Percentiles rank a stretch among this genome's conserved stretches.
Evolutionary conservation across 2,888 invertebrate species (phyloP).

Genomic region (Lymantria dispar): DNA sequence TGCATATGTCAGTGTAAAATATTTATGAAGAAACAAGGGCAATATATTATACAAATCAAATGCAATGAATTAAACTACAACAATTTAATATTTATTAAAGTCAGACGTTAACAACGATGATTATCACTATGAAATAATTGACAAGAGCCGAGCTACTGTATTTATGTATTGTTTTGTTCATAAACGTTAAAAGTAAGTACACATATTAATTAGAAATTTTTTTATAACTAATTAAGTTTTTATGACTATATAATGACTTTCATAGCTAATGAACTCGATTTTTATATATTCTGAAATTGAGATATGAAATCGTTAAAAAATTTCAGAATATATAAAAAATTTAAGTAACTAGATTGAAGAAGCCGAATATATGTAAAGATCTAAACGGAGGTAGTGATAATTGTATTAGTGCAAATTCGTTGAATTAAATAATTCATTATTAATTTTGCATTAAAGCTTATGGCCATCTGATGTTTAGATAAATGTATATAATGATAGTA

Average conservation of each 20-base stretch:
- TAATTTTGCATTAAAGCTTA: conserved; percentile 32
- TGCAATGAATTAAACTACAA: conserved; percentile 73
- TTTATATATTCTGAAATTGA: no score
- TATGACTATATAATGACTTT: conserved; percentile 36
- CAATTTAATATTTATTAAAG: conserved; percentile 64
- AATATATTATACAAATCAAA: conserved; percentile 76
- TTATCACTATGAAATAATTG: conserved; percentile 66
- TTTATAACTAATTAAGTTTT: conserved; percentile 23
- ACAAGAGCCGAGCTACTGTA: conserved; percentile 52
- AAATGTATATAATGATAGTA: conserved; percentile 23
- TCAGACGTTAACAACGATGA: conserved; percentile 55
- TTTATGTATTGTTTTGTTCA: conserved; percentile 34
- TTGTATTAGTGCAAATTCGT: conserved; percentile 17
- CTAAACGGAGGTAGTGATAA: conserved; percentile 9
- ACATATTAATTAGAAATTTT: conserved; percentile 24
- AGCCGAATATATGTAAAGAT: background rate
- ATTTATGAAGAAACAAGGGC: conserved; percentile 82
- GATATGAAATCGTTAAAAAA: no score
- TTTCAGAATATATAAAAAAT: conserved; percentile 9
- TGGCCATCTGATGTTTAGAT: conserved; percentile 15
- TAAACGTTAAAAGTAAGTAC: conserved; percentile 32
- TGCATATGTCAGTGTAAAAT: conserved; percentile 64
- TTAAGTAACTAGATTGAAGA: background rate
- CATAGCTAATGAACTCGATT: conserved; percentile 13
- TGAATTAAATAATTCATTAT: conserved; percentile 17